Conservation (phyloP, 1,140 invertebrate genomes). For the Tetragnatha versicolor region DNA sequence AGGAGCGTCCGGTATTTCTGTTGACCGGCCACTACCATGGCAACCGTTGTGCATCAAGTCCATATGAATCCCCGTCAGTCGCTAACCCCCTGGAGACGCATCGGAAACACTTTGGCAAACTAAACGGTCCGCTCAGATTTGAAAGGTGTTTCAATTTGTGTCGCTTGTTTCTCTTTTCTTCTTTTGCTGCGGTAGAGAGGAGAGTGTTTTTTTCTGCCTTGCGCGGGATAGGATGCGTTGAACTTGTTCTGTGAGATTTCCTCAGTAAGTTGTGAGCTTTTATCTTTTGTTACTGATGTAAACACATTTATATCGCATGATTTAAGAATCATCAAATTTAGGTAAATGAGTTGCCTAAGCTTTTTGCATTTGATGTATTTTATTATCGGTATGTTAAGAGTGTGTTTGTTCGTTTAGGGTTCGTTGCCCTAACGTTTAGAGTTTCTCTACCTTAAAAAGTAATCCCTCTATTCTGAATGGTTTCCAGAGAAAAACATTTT, state of each 20-base stretch:
- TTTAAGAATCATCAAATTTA: too few relatives aligned
- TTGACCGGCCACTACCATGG: constrained; percentile 5
- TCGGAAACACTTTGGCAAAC: background rate
- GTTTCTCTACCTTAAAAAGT: too few relatives aligned
- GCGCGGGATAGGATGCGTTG: background rate
- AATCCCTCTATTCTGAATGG: too few relatives aligned
- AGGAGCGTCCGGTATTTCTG: background rate
- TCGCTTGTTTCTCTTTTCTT: background rate
- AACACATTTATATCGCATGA: too few relatives aligned
- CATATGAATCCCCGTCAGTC: constrained; percentile 16
- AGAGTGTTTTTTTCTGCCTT: background rate
- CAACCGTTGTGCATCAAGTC: background rate
- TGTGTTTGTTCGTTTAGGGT: too few relatives aligned
- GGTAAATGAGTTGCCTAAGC: too few relatives aligned
- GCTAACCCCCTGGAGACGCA: background rate
- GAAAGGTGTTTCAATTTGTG: constrained; percentile 26
- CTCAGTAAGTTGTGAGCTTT: background rate
- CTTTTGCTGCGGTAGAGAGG: background rate
- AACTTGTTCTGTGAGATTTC: background rate
- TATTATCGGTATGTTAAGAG: too few relatives aligned
- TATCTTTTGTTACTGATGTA: background rate
- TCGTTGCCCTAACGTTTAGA: too few relatives aligned
- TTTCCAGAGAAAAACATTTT: too few relatives aligned
- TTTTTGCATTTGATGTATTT: too few relatives aligned
- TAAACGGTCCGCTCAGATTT: background rate